These are phyloP conservation scores for Dryas iulia DNA, from an alignment of 1,140 invertebrate species.

Conservation along the genomic window DNA sequence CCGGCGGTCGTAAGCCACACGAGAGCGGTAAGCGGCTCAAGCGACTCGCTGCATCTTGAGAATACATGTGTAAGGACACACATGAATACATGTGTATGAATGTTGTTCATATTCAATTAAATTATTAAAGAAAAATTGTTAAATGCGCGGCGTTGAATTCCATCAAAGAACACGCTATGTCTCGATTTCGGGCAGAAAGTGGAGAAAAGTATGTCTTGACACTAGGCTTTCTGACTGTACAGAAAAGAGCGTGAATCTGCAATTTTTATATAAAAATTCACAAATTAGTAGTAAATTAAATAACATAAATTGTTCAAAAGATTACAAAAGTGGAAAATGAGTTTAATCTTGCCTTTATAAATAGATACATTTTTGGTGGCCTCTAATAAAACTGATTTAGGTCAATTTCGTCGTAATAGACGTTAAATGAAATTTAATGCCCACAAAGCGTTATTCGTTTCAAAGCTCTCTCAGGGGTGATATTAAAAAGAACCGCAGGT, in stretches of 20 bases:
- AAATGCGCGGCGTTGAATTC: no score
- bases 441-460: slow-evolving; percentile 15
- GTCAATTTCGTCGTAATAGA: background rate
- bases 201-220: no score
- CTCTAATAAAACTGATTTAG: background rate
- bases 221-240: no score
- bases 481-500: slow-evolving; percentile 34
- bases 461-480: slow-evolving; percentile 29
- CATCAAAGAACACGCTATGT: no score
- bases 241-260: no score
- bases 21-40: slow-evolving; percentile 32
- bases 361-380: background rate
- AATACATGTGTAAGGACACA: background rate
- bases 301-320: background rate
- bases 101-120: background rate
- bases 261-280: background rate
- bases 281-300: background rate
- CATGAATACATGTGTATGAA: background rate
- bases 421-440: slow-evolving; percentile 24
- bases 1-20: slow-evolving; percentile 19
- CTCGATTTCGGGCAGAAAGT: no score
- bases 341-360: background rate
- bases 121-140: background rate
- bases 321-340: background rate
- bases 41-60: slow-evolving; percentile 13